Evolutionary conservation across 2,888 invertebrate genomes (phyloP).

Genomic region (Stegophylla sp.): DNA sequence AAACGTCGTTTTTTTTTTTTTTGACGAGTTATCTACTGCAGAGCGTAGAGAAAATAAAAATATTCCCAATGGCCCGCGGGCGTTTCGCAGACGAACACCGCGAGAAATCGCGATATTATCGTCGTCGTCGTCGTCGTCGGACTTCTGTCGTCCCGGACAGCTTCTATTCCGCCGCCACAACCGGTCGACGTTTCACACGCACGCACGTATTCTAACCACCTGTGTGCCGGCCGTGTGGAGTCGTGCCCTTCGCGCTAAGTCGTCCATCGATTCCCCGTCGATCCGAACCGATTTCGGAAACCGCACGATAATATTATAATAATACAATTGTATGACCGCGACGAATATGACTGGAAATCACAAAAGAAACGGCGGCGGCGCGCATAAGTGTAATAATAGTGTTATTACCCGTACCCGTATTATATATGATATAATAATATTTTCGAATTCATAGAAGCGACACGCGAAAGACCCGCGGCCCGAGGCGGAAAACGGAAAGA

Average conservation of each 20-base stretch:
- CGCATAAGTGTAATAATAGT: neutral
- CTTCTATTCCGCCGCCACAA: neutral
- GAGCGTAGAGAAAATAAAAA: no score
- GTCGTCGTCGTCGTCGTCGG: neutral
- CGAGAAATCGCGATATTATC: no score
- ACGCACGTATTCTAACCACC: neutral
- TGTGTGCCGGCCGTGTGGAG: neutral
- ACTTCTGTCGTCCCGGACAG: neutral
- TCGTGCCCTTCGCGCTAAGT: neutral
- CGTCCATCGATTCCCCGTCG: neutral
- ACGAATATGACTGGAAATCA: neutral
- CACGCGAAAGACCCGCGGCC: slow-evolving; percentile 20
- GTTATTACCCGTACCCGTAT: neutral
- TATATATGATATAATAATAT: neutral
- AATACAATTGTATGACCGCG: no score
- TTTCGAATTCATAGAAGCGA: slow-evolving; percentile 21
- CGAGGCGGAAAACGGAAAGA: neutral
- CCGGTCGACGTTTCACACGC: neutral
- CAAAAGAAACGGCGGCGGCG: neutral
- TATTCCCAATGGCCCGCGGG: neutral
- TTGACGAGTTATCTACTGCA: no score
- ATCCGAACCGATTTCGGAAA: slow-evolving; percentile 1
- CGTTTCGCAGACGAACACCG: neutral
- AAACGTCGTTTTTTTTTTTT: no score
- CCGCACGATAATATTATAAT: no score